Base-by-base conservation (phyloP, 1,140 invertebrate species). In the Anoplophora glabripennis region DNA sequence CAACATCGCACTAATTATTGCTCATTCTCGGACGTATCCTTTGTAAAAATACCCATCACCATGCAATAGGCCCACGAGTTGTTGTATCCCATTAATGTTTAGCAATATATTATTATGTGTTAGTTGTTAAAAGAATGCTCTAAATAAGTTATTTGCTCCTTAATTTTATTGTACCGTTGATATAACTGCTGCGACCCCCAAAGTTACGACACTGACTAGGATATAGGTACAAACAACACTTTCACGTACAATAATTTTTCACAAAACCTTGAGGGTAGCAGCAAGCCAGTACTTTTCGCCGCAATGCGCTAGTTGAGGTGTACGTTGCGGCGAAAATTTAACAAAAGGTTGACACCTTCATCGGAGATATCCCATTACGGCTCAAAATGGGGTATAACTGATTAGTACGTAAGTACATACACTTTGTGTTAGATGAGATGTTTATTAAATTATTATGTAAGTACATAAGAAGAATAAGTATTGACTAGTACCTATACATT, bases 401-500 rank as follows among this genome's bases (percentile, higher is more conserved):
- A 53, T 28, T 46, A 51, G 46, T 48, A 15, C 36, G 51, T 63
- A 57, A 42, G 35, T 56, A 57, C 21, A 51, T 18, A 57, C 49
- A 58, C 42, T 64, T 54, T 56, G 35, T 61, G 40, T 60, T 64
- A 62, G 57, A 52, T 48, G 37, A 62, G 12, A 33, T 33, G 8
- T 17, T 33, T 33, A 14, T 49, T 35, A 14, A 21, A 49, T 12
- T 14, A 35, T 37, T 36, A 28, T 40, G 57, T 53, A 63, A 57
- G 45, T 61, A 64, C 48, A 49, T 64, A 62, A 44, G 38, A 59
- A 45, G 47, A 64, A 61, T 62, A 62, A 67, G 65, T 70, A 70
- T 68, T 63, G 54, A 68, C 44, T 70, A 72, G 68, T 68, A 70
- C 67, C 67, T 72, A 71, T 70, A 67, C 54, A 63, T 62, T 63